Evolutionary conservation across 1,140 invertebrate genomes (phyloP), one percentile per base, ranked within the genome.

Genomic region (Euglossa dilemma): DNA sequence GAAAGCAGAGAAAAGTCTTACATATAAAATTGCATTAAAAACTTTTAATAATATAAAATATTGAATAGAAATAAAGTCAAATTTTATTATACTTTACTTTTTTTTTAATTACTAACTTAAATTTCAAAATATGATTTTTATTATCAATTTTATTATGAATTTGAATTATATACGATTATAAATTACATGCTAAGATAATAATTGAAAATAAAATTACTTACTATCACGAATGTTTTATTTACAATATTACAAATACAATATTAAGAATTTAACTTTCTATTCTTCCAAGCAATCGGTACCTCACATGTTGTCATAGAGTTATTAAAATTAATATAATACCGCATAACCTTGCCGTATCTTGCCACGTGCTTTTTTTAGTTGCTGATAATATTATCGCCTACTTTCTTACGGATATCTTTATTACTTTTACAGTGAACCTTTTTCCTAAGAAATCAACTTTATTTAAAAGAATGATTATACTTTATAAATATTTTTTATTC

Each of bases 311-410:
- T 8, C 7, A 36, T 20, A 4, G 1, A 45, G 45, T 25, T 11
- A 61, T 79, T n/a, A 5, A 23, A 56, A 59, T 74, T 57, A 20
- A 45, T 43, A 5, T 14, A 50, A n/a, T 12, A 14, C 50, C 16
- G 61, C 59, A 80, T 80, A 80, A 80, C 78, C 78, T 80, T 74
- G 11, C 1, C 6, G 16, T 47, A 20, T 52, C 6, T 66, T 57
- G 16, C 52, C 80, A 81, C 80, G 72, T 81, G 52, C n/a, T 12
- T 57, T 67, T 50, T 50, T 36, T 25, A 0, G 14, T 12, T 23
- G 52, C 36, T 47, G 52, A 73, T 20, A 43, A 5, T 20, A 45
- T 36, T 14, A 28, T n/a, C 12, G 12, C 4, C 18, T 66, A 20
- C 20, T 45, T 8, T 23, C 23, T 5, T 11, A 70, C n/a, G 14